Evolutionary conservation across 2,797 vertebrate species (phyloP).

Genomic region (Pachyuromys duprasi): DNA sequence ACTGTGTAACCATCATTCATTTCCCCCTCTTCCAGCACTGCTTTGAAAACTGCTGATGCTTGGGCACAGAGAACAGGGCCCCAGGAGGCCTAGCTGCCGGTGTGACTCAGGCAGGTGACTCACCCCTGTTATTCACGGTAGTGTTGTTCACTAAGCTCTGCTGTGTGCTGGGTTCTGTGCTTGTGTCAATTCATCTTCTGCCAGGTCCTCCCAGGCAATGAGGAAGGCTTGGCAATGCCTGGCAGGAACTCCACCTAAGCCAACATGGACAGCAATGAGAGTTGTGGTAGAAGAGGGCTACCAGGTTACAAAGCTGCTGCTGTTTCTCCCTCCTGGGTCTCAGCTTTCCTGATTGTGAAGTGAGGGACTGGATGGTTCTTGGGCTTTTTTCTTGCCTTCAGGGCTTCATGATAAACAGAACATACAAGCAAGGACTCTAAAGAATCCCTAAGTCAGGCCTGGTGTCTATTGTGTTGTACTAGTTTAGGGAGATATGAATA

Average conservation of each 20-base stretch:
- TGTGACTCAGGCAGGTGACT: neutral
- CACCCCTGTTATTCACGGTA: too few species aligned
- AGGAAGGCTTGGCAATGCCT: neutral
- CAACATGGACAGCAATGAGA: neutral
- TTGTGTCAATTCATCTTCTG: neutral
- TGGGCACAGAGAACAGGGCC: neutral
- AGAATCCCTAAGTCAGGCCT: too few species aligned
- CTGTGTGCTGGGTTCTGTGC: neutral
- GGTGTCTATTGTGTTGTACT: neutral
- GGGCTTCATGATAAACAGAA: neutral
- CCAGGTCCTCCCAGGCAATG: neutral
- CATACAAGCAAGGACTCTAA: neutral
- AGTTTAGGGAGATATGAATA: neutral
- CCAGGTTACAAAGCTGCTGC: fast-evolving
- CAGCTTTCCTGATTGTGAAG: neutral
- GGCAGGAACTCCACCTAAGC: neutral
- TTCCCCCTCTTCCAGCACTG: neutral
- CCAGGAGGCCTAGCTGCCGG: neutral
- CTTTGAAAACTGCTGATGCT: neutral
- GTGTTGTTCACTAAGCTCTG: neutral
- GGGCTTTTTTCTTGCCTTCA: neutral
- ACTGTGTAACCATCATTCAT: neutral
- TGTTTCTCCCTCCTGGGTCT: neutral
- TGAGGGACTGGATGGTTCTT: neutral
- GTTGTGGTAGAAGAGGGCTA: neutral